Conservation (phyloP, 2,797 vertebrate genomes). For the Typhlichthys subterraneus region DNA sequence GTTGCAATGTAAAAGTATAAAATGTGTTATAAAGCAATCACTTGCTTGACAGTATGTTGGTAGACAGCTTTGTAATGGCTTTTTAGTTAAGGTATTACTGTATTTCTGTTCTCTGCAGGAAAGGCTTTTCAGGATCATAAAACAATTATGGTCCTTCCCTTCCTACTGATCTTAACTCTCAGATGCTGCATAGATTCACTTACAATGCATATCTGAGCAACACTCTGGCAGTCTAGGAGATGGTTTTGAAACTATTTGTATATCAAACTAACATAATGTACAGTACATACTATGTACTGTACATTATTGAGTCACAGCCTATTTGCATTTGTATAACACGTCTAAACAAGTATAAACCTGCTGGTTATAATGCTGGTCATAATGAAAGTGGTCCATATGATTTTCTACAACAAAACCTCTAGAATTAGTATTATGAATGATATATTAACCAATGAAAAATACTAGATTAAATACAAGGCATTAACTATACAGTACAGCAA, state of each 20-base stretch:
- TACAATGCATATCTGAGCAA: slow-evolving; percentile 2
- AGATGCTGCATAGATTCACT: too few species aligned
- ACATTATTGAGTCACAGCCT: slow-evolving; percentile 35
- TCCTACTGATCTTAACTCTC: too few species aligned
- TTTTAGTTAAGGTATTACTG: too few species aligned
- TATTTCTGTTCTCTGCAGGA: too few species aligned
- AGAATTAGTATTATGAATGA: slow-evolving; percentile 14
- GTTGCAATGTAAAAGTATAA: too few species aligned
- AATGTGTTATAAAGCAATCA: too few species aligned
- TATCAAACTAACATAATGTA: slow-evolving; percentile 15
- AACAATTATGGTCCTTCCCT: too few species aligned
- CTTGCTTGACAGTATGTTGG: too few species aligned
- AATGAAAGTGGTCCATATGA: slow-evolving; percentile 34
- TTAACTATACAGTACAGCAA: slow-evolving; percentile 8
- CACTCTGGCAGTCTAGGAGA: slow-evolving; percentile 29
- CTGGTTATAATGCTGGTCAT: slow-evolving; percentile 16
- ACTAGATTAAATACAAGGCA: neutral
- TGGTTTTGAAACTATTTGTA: slow-evolving; percentile 21
- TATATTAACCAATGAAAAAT: too few species aligned
- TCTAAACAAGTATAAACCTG: slow-evolving; percentile 18
- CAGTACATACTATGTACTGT: neutral
- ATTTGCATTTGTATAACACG: slow-evolving; percentile 35
- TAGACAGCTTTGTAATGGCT: too few species aligned
- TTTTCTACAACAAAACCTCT: slow-evolving; percentile 43
- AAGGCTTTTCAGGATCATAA: too few species aligned